Conservation (phyloP, 2,888 invertebrate species). For the Eristalinus sepulchralis region DNA sequence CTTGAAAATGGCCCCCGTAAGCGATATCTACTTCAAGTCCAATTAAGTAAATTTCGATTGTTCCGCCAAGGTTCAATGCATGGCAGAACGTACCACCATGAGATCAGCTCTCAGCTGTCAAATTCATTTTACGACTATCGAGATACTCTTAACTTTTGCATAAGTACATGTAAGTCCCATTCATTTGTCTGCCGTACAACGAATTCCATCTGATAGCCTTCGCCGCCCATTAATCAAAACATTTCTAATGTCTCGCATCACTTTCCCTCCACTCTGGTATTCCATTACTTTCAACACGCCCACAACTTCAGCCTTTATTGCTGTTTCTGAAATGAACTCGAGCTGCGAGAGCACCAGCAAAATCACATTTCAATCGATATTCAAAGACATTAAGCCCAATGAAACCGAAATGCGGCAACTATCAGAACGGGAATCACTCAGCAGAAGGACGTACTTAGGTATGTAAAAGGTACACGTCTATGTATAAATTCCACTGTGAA, state of each 20-base stretch:
- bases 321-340: slow-evolving; percentile 29
- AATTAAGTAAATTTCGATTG: too few relatives aligned
- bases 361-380: slow-evolving; percentile 46
- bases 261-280: background rate
- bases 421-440: slow-evolving; percentile 20
- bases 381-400: slow-evolving; percentile 44
- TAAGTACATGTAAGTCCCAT: too few relatives aligned
- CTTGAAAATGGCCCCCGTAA: too few relatives aligned
- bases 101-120: too few relatives aligned
- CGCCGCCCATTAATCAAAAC: background rate
- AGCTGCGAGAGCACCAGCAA: slow-evolving; percentile 1
- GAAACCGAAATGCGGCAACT: slow-evolving; percentile 48
- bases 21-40: too few relatives aligned
- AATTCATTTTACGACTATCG: too few relatives aligned
- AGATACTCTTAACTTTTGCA: too few relatives aligned
- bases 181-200: too few relatives aligned
- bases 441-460: background rate
- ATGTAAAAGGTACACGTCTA: background rate
- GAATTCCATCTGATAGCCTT: background rate
- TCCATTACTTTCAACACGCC: background rate
- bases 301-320: slow-evolving; percentile 31
- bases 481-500: slow-evolving; percentile 30
- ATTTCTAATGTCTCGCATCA: background rate
- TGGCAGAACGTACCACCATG: too few relatives aligned
- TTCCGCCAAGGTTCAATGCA: too few relatives aligned